phyloP scores from a whole-genome alignment of 2,797 vertebrate genomes.

The Ptychadena robeensis region DNA sequence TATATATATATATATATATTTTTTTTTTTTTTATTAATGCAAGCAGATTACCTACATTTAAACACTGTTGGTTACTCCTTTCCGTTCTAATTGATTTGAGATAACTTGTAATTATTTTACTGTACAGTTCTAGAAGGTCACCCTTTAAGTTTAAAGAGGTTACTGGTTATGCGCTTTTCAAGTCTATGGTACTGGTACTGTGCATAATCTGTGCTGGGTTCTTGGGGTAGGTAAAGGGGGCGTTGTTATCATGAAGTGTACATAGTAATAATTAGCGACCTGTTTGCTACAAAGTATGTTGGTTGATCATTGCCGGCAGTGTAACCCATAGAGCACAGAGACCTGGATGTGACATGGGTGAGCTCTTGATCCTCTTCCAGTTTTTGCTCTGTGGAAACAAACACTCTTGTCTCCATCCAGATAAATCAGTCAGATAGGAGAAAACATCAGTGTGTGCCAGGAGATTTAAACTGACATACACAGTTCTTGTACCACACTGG shows the following conservation, averaged over 20 bases:
- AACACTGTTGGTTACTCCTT: too few relatives aligned
- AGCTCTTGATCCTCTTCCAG: conserved; percentile 52
- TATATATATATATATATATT: too few relatives aligned
- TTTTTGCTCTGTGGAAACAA: conserved; percentile 64
- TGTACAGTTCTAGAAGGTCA: too few relatives aligned
- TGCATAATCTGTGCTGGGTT: too few relatives aligned
- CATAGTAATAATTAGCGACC: background rate
- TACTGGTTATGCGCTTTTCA: too few relatives aligned
- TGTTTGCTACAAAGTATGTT: background rate
- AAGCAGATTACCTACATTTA: too few relatives aligned
- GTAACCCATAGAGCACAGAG: background rate
- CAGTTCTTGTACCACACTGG: conserved; percentile 64
- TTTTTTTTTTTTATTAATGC: too few relatives aligned
- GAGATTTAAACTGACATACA: conserved; percentile 64
- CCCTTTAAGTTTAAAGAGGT: too few relatives aligned
- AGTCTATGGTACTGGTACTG: too few relatives aligned
- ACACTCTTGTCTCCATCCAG: conserved; percentile 58
- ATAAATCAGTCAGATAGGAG: conserved; percentile 61
- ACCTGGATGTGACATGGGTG: conserved; percentile 15
- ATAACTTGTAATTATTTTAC: too few relatives aligned
- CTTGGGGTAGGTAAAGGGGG: background rate
- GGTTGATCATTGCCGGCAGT: background rate
- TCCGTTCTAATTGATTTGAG: too few relatives aligned
- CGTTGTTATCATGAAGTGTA: background rate
- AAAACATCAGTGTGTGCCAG: conserved; percentile 66